Conservation (phyloP, 2,888 invertebrate species). For the Halictus quadricinctus region DNA sequence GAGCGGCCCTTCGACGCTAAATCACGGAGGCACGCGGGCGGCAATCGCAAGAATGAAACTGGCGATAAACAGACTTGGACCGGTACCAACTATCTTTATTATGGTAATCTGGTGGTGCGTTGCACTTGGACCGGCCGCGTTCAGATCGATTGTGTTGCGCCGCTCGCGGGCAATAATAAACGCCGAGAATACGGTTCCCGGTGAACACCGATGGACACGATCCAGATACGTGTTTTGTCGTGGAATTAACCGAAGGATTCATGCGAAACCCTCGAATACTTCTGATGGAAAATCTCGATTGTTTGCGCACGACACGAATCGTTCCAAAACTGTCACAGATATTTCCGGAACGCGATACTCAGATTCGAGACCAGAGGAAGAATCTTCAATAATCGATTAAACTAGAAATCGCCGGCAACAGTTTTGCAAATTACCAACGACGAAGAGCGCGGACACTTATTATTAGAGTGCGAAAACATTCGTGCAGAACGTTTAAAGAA, state of each 20-base stretch:
- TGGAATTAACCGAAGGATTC: background rate
- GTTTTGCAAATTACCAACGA: background rate
- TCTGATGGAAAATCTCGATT: background rate
- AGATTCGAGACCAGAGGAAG: background rate
- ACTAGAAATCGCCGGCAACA: background rate
- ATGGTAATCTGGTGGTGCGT: constrained; percentile 63
- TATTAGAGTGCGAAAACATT: background rate
- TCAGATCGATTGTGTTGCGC: constrained; percentile 65
- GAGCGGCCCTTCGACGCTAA: background rate
- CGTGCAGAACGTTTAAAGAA: background rate
- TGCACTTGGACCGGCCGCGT: constrained; percentile 56
- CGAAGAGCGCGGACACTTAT: background rate
- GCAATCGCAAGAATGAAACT: constrained; percentile 50
- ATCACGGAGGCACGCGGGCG: background rate
- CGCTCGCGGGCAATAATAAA: constrained; percentile 14
- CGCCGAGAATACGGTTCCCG: background rate
- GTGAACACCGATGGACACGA: background rate
- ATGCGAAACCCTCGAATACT: background rate
- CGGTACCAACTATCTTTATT: constrained; percentile 69
- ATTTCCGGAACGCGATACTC: background rate
- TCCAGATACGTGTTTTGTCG: background rate
- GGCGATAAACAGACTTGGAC: constrained; percentile 64
- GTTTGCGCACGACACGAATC: background rate
- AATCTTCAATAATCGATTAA: background rate
- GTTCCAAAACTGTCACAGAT: background rate